These are phyloP conservation scores for Gryllus bimaculatus DNA, from an alignment of 1,140 invertebrate genomes.

Conservation along the genomic window DNA sequence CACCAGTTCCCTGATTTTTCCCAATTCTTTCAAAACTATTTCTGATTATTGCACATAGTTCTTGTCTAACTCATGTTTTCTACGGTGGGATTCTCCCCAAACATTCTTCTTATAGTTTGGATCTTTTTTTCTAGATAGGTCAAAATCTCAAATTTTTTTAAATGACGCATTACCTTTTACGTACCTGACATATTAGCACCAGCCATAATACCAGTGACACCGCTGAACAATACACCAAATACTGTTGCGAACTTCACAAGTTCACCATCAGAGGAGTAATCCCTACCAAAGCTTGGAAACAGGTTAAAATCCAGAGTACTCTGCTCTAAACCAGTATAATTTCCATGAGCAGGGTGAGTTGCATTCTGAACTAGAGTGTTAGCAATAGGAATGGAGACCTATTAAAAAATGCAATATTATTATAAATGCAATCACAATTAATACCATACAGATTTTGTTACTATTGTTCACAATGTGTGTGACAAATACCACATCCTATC, in stretches of 20 bases:
- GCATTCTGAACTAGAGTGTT: conserved; percentile 54
- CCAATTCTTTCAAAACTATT: too few species aligned
- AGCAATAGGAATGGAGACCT: conserved; percentile 63
- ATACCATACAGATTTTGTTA: not conserved
- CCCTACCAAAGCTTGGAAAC: conserved; percentile 63
- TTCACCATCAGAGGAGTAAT: conserved; percentile 63
- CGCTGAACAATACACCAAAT: conserved; percentile 90
- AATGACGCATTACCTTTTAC: conserved; percentile 18
- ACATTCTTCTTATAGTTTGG: too few species aligned
- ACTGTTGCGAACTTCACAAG: conserved; percentile 79
- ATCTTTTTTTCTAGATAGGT: too few species aligned
- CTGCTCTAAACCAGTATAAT: conserved; percentile 71
- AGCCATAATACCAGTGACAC: conserved; percentile 98
- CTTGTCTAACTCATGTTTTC: too few species aligned
- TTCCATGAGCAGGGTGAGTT: conserved; percentile 42
- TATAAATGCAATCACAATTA: not conserved
- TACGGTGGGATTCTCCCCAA: too few species aligned
- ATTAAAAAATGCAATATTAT: conserved; percentile 21
- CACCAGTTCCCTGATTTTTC: too few species aligned
- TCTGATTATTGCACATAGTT: too few species aligned
- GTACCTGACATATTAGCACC: conserved; percentile 98
- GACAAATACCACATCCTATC: too few species aligned
- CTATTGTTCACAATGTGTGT: too few species aligned
- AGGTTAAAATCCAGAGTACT: conserved; percentile 69
- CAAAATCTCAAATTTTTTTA: too few species aligned